Base-by-base conservation (phyloP, 2,797 vertebrate genomes). In the Alcedo quadribrachys region DNA sequence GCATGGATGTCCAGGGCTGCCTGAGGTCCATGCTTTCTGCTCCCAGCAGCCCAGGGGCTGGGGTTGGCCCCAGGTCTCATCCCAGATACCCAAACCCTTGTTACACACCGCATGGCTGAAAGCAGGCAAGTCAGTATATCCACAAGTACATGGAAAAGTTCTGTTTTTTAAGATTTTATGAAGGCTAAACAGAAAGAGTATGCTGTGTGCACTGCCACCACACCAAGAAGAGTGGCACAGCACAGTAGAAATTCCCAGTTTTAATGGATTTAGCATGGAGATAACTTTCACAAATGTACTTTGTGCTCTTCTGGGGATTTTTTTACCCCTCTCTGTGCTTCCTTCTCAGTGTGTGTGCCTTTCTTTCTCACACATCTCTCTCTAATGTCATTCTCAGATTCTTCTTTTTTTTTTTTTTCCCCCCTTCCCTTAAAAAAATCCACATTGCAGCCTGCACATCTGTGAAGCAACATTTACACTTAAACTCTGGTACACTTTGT, bases 301-400 rank as follows among this genome's bases (percentile, higher is more conserved):
- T 69, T 40, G 22, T 25, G 65, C 28, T 55, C 11, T 81, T 43
- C 28, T 58, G 78, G 19, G 54, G 30, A n/a, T 20, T 66, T 50
- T 65, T 42, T 3, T 2, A 4, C 11, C 2, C 3, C 19, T 16
- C 60, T 24, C 40, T 40, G 21, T 18, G 19, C 30, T 85, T 57
- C 10, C 20, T 58, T 30, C 71, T 51, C 12, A 0, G 11, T 14
- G 12, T 42, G 24, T 0, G 0, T 32, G 25, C 32, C 53, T 70
- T 71, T 32, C 37, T 68, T 65, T 45, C 63, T 79, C 51, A n/a
- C 28, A 12, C 16, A 6, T 35, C 46, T 74, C 16, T 58, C 58
- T 62, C 55, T 55, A 61, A 0, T 24, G 48, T 33, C 55, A 4
- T 25, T 42, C 71, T 76, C 37, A 19, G 33, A 8, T 15, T 5